These are phyloP conservation scores for Lateolabrax maculatus DNA, from an alignment of 2,797 vertebrate species.

Conservation along the genomic window DNA sequence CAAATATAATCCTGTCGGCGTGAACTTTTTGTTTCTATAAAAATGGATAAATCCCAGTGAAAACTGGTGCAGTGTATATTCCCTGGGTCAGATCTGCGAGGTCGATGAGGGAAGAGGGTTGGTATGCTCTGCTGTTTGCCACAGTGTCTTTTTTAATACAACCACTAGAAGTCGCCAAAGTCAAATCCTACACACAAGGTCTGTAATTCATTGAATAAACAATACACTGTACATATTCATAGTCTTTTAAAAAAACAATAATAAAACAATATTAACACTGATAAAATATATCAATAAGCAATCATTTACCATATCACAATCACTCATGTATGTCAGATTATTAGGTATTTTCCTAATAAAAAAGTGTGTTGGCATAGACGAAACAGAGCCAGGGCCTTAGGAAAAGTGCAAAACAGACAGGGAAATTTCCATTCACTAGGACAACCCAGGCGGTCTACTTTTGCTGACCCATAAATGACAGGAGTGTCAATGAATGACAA, in stretches of 20 bases:
- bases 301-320: not conserved
- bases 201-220: not conserved
- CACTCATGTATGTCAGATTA: not conserved
- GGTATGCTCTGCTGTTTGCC: not conserved
- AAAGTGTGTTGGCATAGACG: not conserved
- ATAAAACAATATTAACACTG: not conserved
- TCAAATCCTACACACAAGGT: not conserved
- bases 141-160: not conserved
- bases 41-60: not conserved
- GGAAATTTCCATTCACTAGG: not conserved
- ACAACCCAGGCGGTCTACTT: fast-evolving
- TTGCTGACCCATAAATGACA: not conserved
- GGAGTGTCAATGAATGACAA: not conserved
- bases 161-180: not conserved
- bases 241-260: not conserved
- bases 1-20: not conserved
- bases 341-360: not conserved
- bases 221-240: not conserved
- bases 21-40: not conserved
- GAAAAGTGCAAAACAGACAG: too few relatives aligned
- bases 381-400: not conserved
- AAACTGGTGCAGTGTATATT: not conserved
- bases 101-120: too few relatives aligned
- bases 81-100: not conserved
- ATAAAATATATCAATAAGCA: not conserved